A percentile compares a stretch with the other conserved stretches of the same genome.
These are phyloP conservation scores for Chamaetylas fuelleborni DNA, from an alignment of 2,113 vertebrate genomes.

Conservation along the genomic window DNA sequence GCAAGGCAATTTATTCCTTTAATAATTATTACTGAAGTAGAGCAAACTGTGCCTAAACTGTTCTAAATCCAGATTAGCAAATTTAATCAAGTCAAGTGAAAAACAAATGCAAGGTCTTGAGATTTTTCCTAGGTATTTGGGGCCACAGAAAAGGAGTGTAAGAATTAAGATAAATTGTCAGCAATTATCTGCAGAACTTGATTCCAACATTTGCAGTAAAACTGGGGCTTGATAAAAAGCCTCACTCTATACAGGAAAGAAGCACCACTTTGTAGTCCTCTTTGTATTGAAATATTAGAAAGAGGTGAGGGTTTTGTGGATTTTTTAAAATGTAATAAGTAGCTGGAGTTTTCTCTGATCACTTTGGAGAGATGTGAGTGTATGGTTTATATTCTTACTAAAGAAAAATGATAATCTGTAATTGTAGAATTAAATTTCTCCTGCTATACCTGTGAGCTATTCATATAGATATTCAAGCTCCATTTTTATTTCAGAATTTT, in stretches of 20 bases:
- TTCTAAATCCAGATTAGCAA: background rate
- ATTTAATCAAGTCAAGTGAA: background rate
- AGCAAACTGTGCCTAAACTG: background rate
- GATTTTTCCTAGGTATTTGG: background rate
- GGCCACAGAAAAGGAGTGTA: background rate
- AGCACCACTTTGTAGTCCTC: rapidly evolving
- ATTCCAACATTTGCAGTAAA: background rate
- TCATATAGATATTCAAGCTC: background rate
- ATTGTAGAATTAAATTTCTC: background rate
- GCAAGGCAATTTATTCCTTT: background rate
- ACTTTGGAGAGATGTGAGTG: background rate
- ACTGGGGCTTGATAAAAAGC: background rate
- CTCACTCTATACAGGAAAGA: background rate
- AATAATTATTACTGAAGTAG: background rate
- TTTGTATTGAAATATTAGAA: background rate
- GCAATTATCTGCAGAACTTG: background rate
- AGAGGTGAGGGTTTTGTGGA: rapidly evolving
- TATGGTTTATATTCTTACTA: background rate
- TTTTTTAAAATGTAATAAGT: background rate
- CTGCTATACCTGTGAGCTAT: background rate
- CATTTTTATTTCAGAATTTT: background rate
- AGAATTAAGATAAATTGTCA: background rate
- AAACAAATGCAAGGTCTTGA: background rate
- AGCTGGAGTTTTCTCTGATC: background rate
- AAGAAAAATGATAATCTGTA: background rate